These are phyloP conservation scores for Plebejus argus DNA, from an alignment of 2,888 invertebrate genomes.

Conservation along the genomic window DNA sequence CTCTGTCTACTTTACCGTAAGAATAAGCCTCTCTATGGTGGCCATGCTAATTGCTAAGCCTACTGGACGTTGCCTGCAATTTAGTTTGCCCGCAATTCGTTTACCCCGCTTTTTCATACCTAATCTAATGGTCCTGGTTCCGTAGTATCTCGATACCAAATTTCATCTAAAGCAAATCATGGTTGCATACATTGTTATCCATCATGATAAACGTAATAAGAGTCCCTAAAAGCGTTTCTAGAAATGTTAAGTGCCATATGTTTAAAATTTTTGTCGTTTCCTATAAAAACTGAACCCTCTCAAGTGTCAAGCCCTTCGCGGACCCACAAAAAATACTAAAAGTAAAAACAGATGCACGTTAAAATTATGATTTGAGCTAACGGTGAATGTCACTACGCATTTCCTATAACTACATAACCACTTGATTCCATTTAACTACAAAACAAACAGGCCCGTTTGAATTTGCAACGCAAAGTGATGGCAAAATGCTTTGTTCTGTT, in stretches of 20 bases:
- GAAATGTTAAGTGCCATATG: background rate
- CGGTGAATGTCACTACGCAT: background rate
- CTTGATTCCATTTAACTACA: background rate
- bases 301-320: background rate
- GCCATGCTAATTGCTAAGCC: too few species aligned
- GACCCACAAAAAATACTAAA: background rate
- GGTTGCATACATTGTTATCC: too few species aligned
- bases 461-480: constrained; percentile 46
- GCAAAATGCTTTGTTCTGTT: constrained; percentile 60
- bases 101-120: background rate
- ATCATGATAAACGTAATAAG: background rate
- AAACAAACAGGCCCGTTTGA: constrained; percentile 23
- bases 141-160: too few species aligned
- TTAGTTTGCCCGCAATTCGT: background rate
- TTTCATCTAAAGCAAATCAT: background rate
- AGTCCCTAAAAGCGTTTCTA: background rate
- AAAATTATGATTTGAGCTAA: background rate
- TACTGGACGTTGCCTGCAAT: background rate
- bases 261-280: background rate
- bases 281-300: background rate
- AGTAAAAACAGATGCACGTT: background rate
- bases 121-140: too few species aligned
- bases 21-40: too few species aligned
- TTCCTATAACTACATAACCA: background rate
- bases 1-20: too few species aligned